Evolutionary conservation across 2,113 vertebrate genomes (phyloP), one percentile per base, ranked within the genome.

Genomic region (Colistium nudipinnis): DNA sequence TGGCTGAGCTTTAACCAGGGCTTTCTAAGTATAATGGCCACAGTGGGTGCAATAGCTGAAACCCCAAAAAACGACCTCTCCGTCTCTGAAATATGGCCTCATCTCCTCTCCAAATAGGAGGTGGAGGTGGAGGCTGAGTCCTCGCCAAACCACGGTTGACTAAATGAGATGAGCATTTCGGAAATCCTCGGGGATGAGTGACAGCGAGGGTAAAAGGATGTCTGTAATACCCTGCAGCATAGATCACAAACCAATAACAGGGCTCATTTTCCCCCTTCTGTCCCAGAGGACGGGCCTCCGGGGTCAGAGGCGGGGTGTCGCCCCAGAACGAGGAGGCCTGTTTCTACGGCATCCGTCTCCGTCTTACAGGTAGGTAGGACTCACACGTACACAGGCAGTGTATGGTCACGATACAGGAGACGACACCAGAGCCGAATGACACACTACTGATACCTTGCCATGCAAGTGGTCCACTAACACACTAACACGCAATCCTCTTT

Each of bases 161-260:
- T 48, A 52, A 78, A 73, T 12, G n/a, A 57, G 49, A 64, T n/a
- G 11, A 20, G 3, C 2, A 2, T 55, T 69, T 31, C 0, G 7
- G 27, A 70, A 56, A 57, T 68, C 67, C 74, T 64, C 35, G 9
- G 62, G 80, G 74, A 64, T 4, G 52, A 49, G n/a, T 31, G 74
- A 39, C 48, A 78, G 64, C 2, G 3, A 62, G 22, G 45, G 19
- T 41, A 8, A 16, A 59, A 20, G 43, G 54, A 28, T 12, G 66
- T 62, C 57, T 70, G 19, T 4, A 35, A 78, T 45, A 63, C 24
- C 36, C 28, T 0, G 8, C 65, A 60, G 70, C 53, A 62, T 16
- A 56, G 55, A 83, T 80, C 74, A 77, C 65, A 73, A 70, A 83
- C 70, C 55, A 76, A 75, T 82, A 82, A 74, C 62, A 33, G 62